phyloP scores from a whole-genome alignment of 2,888 invertebrate species.

The Hypena proboscidalis region DNA sequence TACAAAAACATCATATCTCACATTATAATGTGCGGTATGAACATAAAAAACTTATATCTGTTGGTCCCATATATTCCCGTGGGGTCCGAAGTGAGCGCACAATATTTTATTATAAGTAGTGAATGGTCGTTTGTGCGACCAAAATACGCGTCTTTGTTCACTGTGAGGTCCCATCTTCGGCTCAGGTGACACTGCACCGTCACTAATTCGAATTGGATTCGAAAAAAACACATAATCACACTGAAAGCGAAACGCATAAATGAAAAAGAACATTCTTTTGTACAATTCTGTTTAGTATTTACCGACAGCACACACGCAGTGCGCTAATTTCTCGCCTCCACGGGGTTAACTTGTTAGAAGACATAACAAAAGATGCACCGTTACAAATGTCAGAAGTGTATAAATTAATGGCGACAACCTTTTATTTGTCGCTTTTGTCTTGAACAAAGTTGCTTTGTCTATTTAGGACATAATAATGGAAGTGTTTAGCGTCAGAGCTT shows the following conservation, averaged over 20 bases:
- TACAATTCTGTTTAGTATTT: slow-evolving; percentile 44
- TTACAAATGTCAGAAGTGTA: slow-evolving; percentile 80
- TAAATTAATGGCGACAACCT: slow-evolving; percentile 81
- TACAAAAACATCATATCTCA: slow-evolving; percentile 65
- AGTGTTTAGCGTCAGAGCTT: slow-evolving; percentile 81
- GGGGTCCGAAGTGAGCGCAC: slow-evolving; percentile 63
- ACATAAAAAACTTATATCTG: slow-evolving; percentile 61
- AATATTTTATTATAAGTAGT: slow-evolving; percentile 76
- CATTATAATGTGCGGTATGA: slow-evolving; percentile 65
- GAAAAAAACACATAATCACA: slow-evolving; percentile 58
- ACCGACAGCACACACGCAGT: slow-evolving; percentile 66
- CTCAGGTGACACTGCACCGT: slow-evolving; percentile 79
- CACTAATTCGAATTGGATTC: slow-evolving; percentile 71
- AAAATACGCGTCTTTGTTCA: slow-evolving; percentile 75
- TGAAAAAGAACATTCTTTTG: slow-evolving; percentile 60
- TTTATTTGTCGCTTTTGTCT: slow-evolving; percentile 78
- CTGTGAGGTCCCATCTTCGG: slow-evolving; percentile 74
- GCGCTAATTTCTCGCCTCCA: slow-evolving; percentile 73
- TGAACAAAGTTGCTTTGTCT: slow-evolving; percentile 79
- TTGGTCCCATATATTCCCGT: slow-evolving; percentile 64
- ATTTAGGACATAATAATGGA: slow-evolving; percentile 78
- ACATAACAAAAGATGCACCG: slow-evolving; percentile 70
- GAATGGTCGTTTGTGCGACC: slow-evolving; percentile 69
- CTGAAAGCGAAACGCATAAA: slow-evolving; percentile 66
- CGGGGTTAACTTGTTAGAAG: slow-evolving; percentile 61